Base-by-base conservation (phyloP, 2,797 vertebrate species). In the Microhierax caerulescens region DNA sequence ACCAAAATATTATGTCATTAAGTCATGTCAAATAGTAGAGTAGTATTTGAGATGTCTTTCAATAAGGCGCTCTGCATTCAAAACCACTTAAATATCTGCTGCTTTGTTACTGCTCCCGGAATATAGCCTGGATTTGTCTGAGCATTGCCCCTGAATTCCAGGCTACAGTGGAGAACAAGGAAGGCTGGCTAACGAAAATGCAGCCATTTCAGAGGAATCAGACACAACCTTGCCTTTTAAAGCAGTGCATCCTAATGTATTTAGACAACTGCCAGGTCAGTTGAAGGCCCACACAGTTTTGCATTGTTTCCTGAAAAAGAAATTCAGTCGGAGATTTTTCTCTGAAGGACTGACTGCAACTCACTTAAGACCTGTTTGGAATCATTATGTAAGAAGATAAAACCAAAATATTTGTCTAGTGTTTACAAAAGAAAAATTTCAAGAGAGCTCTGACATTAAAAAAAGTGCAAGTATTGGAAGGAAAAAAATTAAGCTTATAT, bases 1-100 rank as follows among this genome's bases (percentile, higher is more conserved):
- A 81, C 20, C 20, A 83, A 76, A 81, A 84, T 61, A 68, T 59
- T 85, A 3, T 61, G 72, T 69, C 47, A 94, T 68, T 54, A 90
- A 93, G 54, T 92, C 69, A 65, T 6, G 20, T 63, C 54, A 91
- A 94, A 94, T 22, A 83, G 27, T 53, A 86, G 28, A 45, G 57
- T 27, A 95, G 69, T 84, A 93, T 86, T 73, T 91, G 73, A 93
- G 43, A 72, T 63, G 9, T 47, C 88, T 96, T 80, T 85, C 67
- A 87, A 73, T 51, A 83, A 28, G 9, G n/a, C 32, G 37, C 28
- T 76, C 73, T 75, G 37, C 76, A 76, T 86, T 83, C 61, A 80
- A 93, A 91, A 47, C 4, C 79, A 73, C 61, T 95, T 73, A 41
- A 91, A 39, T 88, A 86, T 48, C 69, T 92, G 30, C 36, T 47